phyloP scores from a whole-genome alignment of 2,797 vertebrate genomes.

The Tenualosa ilisha region DNA sequence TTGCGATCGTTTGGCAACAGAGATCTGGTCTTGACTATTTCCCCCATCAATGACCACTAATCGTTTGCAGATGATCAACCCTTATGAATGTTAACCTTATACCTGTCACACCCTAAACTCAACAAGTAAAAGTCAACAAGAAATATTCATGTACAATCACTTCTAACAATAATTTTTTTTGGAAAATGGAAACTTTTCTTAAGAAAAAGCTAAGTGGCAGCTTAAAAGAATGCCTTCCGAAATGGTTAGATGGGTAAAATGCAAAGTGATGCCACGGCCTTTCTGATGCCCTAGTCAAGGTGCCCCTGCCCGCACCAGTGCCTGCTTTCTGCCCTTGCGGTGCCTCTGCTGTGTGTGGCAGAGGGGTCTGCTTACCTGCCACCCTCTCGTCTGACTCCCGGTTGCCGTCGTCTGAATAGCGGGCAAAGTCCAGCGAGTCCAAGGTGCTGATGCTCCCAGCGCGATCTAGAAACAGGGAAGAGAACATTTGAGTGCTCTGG shows the following conservation, averaged over 20 bases:
- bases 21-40: not conserved
- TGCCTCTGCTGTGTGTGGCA: not conserved
- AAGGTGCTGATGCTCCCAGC: conserved; percentile 98
- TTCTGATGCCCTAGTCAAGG: not conserved
- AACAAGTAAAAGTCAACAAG: too few relatives aligned
- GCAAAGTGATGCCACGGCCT: not conserved
- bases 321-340: not conserved
- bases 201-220: not conserved
- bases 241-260: not conserved
- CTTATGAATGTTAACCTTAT: not conserved
- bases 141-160: too few relatives aligned
- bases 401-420: conserved; percentile 99
- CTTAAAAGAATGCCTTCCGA: not conserved
- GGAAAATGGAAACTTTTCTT: too few relatives aligned
- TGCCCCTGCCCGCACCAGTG: not conserved
- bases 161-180: not conserved
- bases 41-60: not conserved
- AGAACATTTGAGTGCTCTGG: not conserved
- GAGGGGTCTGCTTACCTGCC: conserved; percentile 80
- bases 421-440: conserved; percentile 98
- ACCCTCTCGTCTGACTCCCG: conserved; percentile 93
- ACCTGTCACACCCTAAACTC: not conserved
- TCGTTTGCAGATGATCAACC: conserved; percentile 6
- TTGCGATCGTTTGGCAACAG: not conserved
- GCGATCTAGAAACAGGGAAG: conserved; percentile 79